phyloP scores from a whole-genome alignment of 2,113 vertebrate genomes.

The Sakesphorus luctuosus region DNA sequence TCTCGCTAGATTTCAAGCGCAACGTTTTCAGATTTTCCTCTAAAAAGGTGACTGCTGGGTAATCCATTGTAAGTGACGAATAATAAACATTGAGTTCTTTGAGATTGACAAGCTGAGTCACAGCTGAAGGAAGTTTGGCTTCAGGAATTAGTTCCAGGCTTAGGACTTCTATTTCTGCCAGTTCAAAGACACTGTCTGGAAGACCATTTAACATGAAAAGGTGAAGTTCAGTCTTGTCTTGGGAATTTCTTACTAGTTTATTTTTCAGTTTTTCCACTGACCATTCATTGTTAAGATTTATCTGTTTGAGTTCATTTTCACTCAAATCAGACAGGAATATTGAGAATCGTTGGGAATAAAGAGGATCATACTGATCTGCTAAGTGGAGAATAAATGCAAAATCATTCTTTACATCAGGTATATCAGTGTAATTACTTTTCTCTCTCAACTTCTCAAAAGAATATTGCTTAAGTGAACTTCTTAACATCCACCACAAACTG shows the following conservation, averaged over 20 bases:
- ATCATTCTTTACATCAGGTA: slow-evolving; percentile 85
- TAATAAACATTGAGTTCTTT: slow-evolving; percentile 82
- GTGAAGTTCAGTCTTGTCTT: slow-evolving; percentile 81
- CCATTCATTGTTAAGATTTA: slow-evolving; percentile 84
- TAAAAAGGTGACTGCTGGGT: slow-evolving; percentile 78
- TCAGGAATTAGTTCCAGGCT: slow-evolving; percentile 83
- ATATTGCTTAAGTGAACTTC: slow-evolving; percentile 84
- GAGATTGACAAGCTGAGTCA: slow-evolving; percentile 79
- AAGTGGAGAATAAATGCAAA: slow-evolving; percentile 88
- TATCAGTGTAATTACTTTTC: slow-evolving; percentile 85
- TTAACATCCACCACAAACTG: slow-evolving; percentile 85
- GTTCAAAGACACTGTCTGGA: slow-evolving; percentile 82
- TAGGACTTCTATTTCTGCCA: slow-evolving; percentile 83
- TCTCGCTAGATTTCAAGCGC: slow-evolving; percentile 82
- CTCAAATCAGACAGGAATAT: slow-evolving; percentile 85
- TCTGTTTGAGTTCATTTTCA: slow-evolving; percentile 84
- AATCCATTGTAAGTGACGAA: slow-evolving; percentile 77
- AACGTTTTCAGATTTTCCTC: slow-evolving; percentile 83
- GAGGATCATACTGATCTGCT: slow-evolving; percentile 84
- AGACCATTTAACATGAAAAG: slow-evolving; percentile 83
- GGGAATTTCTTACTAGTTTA: slow-evolving; percentile 78
- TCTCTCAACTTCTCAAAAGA: slow-evolving; percentile 85
- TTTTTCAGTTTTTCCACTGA: slow-evolving; percentile 82
- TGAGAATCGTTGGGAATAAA: slow-evolving; percentile 86
- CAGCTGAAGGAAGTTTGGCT: slow-evolving; percentile 77